phyloP scores from a whole-genome alignment of 1,140 invertebrate genomes.

The Heliconius himera region DNA sequence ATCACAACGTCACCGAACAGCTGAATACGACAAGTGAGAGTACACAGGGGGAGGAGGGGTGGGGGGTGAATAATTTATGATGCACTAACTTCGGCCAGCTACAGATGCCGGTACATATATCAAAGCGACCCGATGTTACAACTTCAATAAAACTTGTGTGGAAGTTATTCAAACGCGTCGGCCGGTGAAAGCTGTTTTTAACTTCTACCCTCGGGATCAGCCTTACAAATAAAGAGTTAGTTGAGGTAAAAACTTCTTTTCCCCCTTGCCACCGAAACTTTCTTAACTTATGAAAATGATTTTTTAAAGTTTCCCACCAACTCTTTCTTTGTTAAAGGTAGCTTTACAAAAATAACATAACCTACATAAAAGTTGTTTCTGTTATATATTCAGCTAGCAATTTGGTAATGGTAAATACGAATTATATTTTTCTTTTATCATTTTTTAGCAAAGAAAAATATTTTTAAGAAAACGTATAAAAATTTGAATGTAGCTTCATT shows the following conservation, averaged over 20 bases:
- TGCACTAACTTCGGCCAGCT: constrained; percentile 71
- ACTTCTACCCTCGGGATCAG: constrained; percentile 71
- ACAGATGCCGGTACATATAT: constrained; percentile 75
- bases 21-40: constrained; percentile 62
- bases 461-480: too few relatives aligned
- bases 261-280: constrained; percentile 38
- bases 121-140: constrained; percentile 76
- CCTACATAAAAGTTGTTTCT: neutral
- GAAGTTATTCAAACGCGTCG: constrained; percentile 81
- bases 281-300: constrained; percentile 47
- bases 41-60: constrained; percentile 62
- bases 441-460: too few relatives aligned
- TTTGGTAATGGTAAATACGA: too few relatives aligned
- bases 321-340: constrained; percentile 9
- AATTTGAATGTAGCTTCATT: too few relatives aligned
- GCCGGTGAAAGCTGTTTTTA: constrained; percentile 81
- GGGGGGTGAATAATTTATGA: constrained; percentile 79
- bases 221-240: constrained; percentile 77
- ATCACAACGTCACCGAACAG: constrained; percentile 60
- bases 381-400: neutral
- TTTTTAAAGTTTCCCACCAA: constrained; percentile 37
- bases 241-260: constrained; percentile 67
- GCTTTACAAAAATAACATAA: neutral
- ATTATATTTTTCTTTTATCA: too few relatives aligned
- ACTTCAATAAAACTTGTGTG: constrained; percentile 79